Base-by-base conservation (phyloP, 2,888 invertebrate species). In the Uloborus plumipes region DNA sequence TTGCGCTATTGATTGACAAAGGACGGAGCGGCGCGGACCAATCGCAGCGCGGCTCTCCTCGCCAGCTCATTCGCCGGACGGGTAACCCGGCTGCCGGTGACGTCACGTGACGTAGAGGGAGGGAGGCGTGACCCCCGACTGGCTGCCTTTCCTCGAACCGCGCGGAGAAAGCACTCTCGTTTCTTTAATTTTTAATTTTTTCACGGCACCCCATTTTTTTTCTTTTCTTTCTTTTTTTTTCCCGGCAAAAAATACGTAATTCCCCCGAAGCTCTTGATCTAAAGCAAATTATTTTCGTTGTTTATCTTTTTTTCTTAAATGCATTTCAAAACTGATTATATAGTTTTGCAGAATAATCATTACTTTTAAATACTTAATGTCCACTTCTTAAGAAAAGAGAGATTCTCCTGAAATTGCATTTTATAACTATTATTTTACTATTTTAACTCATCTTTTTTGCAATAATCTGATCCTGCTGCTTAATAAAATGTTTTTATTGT, bases 1-100 rank as follows among this genome's bases (percentile, higher is more conserved):
- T 64, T 49, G 74, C 74, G 55, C 66, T 74, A 74, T 74, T 74
- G 74, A 74, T 74, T 74, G 74, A 74, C 55, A 74, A 55, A 55
- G 39, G 74, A 51, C 74, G 66, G 55, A 47, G 39, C 18, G 15
- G 7, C 18, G 14, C 31, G 22, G 39, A 50, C 77, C 77, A 69
- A 77, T 77, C 50, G 47, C 20, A 59, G 59, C 47, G 59, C 31
- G 31, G 50, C 31, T 16, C 14, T 15, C 18, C 11, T 39, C n/a
- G 31, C 26, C 31, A 26, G 22, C 64, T 53, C 51, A 73, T 73
- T 73, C 20, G 73, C 62, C 22, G 15, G 39, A 49, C 9, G 51
- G 50, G 64, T 53, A 18, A 16, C 73, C 50, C 53, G 61, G 73
- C 73, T 31, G 64, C 51, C 20, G 26, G 53, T 53, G 61, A 73